Base-by-base conservation (phyloP, 1,140 invertebrate species). In the Laodelphax striatellus region DNA sequence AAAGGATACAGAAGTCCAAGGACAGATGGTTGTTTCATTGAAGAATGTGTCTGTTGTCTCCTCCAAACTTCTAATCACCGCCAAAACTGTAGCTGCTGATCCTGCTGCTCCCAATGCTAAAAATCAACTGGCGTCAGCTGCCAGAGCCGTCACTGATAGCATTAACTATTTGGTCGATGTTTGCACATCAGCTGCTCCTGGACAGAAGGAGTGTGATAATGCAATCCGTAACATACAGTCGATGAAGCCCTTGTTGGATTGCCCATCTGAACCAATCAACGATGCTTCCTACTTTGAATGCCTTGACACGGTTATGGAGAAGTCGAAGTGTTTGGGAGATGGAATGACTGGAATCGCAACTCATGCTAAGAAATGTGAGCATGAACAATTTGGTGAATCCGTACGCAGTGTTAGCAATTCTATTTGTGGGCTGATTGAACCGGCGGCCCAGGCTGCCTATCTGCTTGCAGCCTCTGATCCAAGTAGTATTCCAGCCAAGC, bases 131-230 rank as follows among this genome's bases (percentile, higher is more conserved):
- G 82, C 89, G 11, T 82, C 86, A 1, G 92, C 93, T 22, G 91
- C 92, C 0, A 65, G 78, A 43, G 83, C 86, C 2, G 91, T 97
- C 5, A 96, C 91, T 0, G 93, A 97, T 64, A 92, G 88, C 68
- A 94, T 97, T 60, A 97, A 97, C 71, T 82, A 90, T 64, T 75
- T 97, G 42, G 86, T 91, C 16, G 80, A 85, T 66, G 79, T 85
- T 1, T 88, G 84, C 66, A 85, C 82, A 0, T 86, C 83, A 44
- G 79, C 83, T 13, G 82, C 84, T 1, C 93, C 72, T 64, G 90
- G 94, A 0, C 92, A 97, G 76, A 95, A 92, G 70, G 96, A 98
- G 70, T 98, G 94, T 73, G 94, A 96, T 69, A 95, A 91, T 70
- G 94, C 96, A 2, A 86, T 97, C n/a, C 79, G 93, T 58, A 90